Base-by-base conservation (phyloP, 2,888 invertebrate genomes). In the Cerceris rybyensis region DNA sequence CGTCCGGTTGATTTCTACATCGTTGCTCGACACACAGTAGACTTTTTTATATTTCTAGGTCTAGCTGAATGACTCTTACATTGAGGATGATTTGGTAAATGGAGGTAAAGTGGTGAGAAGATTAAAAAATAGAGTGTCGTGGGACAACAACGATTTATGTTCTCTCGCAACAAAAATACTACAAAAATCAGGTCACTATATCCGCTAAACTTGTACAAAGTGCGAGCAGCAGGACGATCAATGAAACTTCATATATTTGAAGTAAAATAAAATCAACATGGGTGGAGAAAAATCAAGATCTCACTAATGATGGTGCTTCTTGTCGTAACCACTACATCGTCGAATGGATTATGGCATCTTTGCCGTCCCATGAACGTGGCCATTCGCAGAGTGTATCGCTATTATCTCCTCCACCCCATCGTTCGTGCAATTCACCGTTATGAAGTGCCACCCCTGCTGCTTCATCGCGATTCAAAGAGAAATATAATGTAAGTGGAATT, bases 341-440 rank as follows among this genome's bases (percentile, higher is more conserved):
- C 8, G 67, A 67, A 64, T 49, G 14, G 42, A 75, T 70, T 64
- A 54, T 39, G 63, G 46, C 41, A 28, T 61, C 54, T 64, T 49
- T 46, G 55, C 11, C 58, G 5, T 50, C 28, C 61, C 9, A 6
- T 6, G 50, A 28, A 63, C 28, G 39, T 63, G 28, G 28, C 57
- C 69, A 67, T 59, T 52, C 63, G 58, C 58, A 68, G 72, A 75
- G 76, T 65, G 70, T 60, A 63, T 57, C 54, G 41, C 68, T 39
- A 75, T 79, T 75, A 78, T 66, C 78, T 59, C 72, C 52, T 68
- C 69, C 70, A 63, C 46, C 68, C 72, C 41, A 59, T 52, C 75
- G 41, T 46, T 42, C 58, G 55, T 66, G 9, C 64, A 28, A 59
- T 17, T 64, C 69, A 49, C 59, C 69, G 63, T 75, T 65, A 68